Base-by-base conservation (phyloP, 2,113 vertebrate species). In the Muscicapa adusta region DNA sequence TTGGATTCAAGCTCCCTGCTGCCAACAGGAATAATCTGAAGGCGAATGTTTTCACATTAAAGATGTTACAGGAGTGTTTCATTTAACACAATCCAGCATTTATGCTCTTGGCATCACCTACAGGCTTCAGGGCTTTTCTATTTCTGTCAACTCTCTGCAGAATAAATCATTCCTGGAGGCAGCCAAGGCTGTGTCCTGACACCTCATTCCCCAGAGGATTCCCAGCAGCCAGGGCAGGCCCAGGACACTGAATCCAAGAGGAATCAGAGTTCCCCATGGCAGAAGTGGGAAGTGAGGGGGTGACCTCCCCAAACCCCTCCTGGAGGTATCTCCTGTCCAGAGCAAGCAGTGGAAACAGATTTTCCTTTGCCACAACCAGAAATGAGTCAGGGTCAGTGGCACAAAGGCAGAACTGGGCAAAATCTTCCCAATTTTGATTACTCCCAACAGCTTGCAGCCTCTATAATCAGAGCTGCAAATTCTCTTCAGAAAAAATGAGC, bases 331-430 rank as follows among this genome's bases (percentile, higher is more conserved):
- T 43, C 74, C 18, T 29, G 22, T 3, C 73, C 14, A 54, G 12
- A 54, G 22, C 23, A 13, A 24, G 11, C 31, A 10, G 22, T 1
- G 9, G 3, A 8, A 53, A 68, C 0, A 34, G 13, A 6, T 14
- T 31, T 10, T 47, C 31, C 66, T 16, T 14, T 63, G 6, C 20
- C 51, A 26, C 61, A 71, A 47, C 25, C 80, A 66, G 12, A 34
- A 48, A n/a, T 26, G 60, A 68, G 18, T 3, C 43, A 19, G 31
- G 80, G 7, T 24, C 25, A 8, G 16, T 1, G 38, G 50, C 40
- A 40, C 0, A 0, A 71, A 72, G 33, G 48, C 8, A 61, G 20
- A 73, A 29, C 24, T 33, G 40, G 29, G 18, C 12, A 28, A 19
- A 65, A 12, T 1, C 45, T 48, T 18, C 40, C 56, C 13, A 15